Percentiles rank a stretch among this genome's conserved stretches.
Evolutionary conservation across 2,113 vertebrate genomes (phyloP).

Genomic region (Natator depressus): DNA sequence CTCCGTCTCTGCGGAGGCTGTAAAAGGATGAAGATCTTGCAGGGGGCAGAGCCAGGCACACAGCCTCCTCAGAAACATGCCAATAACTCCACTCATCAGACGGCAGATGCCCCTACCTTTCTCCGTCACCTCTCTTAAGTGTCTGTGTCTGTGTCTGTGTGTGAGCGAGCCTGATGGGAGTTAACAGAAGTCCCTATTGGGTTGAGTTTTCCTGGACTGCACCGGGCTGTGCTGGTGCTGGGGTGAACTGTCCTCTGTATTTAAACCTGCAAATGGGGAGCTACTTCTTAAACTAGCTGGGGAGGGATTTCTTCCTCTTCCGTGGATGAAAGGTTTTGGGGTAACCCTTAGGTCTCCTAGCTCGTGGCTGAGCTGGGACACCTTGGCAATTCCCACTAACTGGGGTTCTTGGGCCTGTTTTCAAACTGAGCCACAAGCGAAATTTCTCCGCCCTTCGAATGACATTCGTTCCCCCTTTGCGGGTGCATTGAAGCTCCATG

Average conservation of each 20-base stretch:
- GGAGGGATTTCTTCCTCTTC: background rate
- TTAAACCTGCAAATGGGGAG: background rate
- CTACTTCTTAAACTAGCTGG: background rate
- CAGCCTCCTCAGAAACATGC: background rate
- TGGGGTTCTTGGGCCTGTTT: background rate
- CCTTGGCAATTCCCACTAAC: accelerated
- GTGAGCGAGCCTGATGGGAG: no score
- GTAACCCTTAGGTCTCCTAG: background rate
- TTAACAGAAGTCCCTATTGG: background rate
- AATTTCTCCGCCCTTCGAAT: background rate
- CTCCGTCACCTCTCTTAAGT: accelerated
- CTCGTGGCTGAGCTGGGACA: accelerated
- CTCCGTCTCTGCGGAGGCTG: background rate
- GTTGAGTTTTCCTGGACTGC: background rate
- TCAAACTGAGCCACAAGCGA: background rate
- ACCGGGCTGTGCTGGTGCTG: background rate
- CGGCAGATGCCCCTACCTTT: accelerated
- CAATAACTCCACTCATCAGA: accelerated
- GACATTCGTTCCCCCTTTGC: background rate
- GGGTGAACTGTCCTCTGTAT: background rate
- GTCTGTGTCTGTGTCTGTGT: accelerated
- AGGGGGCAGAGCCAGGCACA: background rate
- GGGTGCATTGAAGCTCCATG: background rate
- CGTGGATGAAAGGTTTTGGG: accelerated
- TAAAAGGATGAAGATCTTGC: background rate